A percentile compares a stretch with the other conserved stretches of the same genome.
phyloP scores from a whole-genome alignment of 2,888 invertebrate species.

The Ectemnius lituratus region DNA sequence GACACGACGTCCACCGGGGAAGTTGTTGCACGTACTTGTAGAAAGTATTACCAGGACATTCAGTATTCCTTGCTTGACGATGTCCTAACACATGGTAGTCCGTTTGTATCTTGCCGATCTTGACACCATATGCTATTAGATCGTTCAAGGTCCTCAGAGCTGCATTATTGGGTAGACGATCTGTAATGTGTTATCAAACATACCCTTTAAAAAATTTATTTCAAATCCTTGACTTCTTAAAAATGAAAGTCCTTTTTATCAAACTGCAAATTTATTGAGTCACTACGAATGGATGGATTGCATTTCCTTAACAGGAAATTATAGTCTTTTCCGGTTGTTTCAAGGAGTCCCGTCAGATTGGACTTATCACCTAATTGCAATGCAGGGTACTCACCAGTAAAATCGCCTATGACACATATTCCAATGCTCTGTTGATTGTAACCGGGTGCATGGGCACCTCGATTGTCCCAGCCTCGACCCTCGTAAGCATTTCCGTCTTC shows the following conservation, averaged over 20 bases:
- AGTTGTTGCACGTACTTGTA: slow-evolving; percentile 71
- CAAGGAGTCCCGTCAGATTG: no score
- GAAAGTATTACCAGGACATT: slow-evolving; percentile 75
- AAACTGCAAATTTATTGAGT: not conserved
- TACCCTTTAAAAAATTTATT: not conserved
- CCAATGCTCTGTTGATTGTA: slow-evolving; percentile 77
- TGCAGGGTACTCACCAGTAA: slow-evolving; percentile 65
- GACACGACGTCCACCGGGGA: slow-evolving; percentile 69
- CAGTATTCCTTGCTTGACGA: slow-evolving; percentile 72
- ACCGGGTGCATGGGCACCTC: slow-evolving; percentile 75
- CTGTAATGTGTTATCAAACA: slow-evolving; percentile 55
- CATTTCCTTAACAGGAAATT: no score
- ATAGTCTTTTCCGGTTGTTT: no score
- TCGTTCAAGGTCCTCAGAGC: slow-evolving; percentile 68
- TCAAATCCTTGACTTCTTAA: no score
- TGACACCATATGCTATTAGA: slow-evolving; percentile 72
- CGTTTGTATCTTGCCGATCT: slow-evolving; percentile 65
- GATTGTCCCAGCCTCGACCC: slow-evolving; percentile 77
- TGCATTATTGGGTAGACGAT: slow-evolving; percentile 67
- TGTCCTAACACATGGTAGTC: slow-evolving; percentile 74
- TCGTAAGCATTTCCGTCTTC: slow-evolving; percentile 79
- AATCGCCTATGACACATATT: slow-evolving; percentile 75
- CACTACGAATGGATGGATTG: no score
- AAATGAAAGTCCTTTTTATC: not conserved
- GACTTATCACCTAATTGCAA: not conserved